Evolutionary conservation across 2,113 vertebrate species (phyloP).

Genomic region (Tupaia chinensis): DNA sequence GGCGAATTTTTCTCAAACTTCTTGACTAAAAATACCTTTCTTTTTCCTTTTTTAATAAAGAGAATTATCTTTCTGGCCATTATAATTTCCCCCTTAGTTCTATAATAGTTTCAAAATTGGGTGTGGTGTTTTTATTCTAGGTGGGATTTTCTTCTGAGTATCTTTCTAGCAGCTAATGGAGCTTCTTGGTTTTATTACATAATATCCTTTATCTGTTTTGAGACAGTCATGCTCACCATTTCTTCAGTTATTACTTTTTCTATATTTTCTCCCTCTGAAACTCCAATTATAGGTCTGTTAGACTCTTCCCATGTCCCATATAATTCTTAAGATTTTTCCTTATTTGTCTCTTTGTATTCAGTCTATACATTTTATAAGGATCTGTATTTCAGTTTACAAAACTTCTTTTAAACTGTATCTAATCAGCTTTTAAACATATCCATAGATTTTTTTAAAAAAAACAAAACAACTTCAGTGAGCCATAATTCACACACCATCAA

Average conservation of each 20-base stretch:
- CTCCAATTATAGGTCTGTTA: neutral
- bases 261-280: neutral
- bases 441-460: neutral
- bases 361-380: neutral
- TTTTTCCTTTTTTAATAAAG: neutral
- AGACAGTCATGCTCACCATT: neutral
- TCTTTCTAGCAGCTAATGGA: neutral
- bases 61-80: neutral
- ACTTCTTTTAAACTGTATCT: neutral
- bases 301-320: neutral
- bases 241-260: neutral
- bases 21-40: neutral
- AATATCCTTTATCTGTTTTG: neutral
- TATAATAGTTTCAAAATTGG: neutral
- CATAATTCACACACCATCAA: neutral
- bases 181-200: neutral
- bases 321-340: neutral
- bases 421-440: neutral
- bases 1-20: slow-evolving; percentile 4
- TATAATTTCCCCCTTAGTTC: neutral
- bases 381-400: neutral
- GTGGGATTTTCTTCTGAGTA: neutral
- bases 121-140: neutral
- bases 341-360: neutral
- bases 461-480: neutral